A percentile compares a stretch with the other conserved stretches of the same genome.
Evolutionary conservation across 2,797 vertebrate species (phyloP).

Genomic region (Peromyscus aztecus): DNA sequence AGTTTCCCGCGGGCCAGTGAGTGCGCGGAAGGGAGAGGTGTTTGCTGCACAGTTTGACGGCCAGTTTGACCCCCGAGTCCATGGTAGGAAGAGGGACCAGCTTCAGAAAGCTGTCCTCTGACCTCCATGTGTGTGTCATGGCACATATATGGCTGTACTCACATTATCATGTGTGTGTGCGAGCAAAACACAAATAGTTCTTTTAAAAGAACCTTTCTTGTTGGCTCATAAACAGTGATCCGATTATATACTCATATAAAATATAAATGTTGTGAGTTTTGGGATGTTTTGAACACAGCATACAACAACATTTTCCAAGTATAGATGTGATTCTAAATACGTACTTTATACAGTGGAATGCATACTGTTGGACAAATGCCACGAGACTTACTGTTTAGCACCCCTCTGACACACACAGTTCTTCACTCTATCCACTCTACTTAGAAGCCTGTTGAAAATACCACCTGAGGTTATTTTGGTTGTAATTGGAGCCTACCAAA

Average conservation of each 20-base stretch:
- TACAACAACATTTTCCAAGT: slow-evolving; percentile 40
- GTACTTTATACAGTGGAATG: background rate
- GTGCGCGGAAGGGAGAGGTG: background rate
- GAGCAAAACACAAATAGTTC: background rate
- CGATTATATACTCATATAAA: background rate
- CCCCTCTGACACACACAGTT: background rate
- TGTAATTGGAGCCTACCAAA: background rate
- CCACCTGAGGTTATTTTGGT: background rate
- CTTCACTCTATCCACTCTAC: background rate
- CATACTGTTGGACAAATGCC: slow-evolving; percentile 39
- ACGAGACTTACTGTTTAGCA: background rate
- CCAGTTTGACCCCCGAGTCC: background rate
- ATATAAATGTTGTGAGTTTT: background rate
- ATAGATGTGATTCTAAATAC: slow-evolving; percentile 25
- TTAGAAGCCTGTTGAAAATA: slow-evolving; percentile 25
- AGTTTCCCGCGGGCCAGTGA: background rate
- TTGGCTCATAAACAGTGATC: slow-evolving; percentile 35
- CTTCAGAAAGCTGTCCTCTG: background rate
- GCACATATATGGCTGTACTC: background rate
- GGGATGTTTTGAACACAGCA: background rate
- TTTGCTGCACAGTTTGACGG: background rate
- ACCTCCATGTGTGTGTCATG: background rate
- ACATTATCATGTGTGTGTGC: background rate
- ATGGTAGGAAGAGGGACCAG: background rate
- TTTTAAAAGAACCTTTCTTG: background rate